Evolutionary conservation across 2,113 vertebrate genomes (phyloP).

Genomic region (Sterna hirundo): DNA sequence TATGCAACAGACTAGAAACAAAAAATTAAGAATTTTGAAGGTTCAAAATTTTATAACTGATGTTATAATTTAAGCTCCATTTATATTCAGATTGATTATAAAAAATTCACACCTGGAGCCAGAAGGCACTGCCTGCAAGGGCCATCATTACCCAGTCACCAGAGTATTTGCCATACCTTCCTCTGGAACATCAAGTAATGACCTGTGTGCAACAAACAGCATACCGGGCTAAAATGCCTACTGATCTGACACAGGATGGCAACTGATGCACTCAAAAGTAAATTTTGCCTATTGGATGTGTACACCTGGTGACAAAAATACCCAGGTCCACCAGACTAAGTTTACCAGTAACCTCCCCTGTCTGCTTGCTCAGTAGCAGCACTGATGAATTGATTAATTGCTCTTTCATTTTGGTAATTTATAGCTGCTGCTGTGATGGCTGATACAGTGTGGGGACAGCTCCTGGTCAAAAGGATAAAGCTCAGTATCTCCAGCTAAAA

Average conservation of each 20-base stretch:
- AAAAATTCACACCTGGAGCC: neutral
- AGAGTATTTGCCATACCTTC: neutral
- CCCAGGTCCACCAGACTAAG: neutral
- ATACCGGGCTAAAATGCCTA: neutral
- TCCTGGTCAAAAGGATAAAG: neutral
- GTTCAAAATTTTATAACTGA: neutral
- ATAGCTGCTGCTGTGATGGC: neutral
- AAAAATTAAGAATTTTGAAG: neutral
- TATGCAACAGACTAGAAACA: neutral
- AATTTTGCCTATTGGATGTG: neutral
- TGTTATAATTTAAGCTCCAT: neutral
- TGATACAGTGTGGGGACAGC: neutral
- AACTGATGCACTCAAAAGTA: neutral
- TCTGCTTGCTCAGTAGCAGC: neutral
- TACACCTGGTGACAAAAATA: neutral
- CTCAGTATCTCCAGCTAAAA: neutral
- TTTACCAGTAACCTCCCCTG: neutral
- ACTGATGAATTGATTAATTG: neutral
- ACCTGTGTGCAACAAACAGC: neutral
- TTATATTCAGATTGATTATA: neutral
- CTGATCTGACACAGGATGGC: neutral
- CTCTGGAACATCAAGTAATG: neutral
- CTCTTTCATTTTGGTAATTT: neutral
- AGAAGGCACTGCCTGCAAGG: neutral
- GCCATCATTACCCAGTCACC: neutral